Evolutionary conservation across 2,888 invertebrate genomes (phyloP).

Genomic region (Metallyticus violacea): DNA sequence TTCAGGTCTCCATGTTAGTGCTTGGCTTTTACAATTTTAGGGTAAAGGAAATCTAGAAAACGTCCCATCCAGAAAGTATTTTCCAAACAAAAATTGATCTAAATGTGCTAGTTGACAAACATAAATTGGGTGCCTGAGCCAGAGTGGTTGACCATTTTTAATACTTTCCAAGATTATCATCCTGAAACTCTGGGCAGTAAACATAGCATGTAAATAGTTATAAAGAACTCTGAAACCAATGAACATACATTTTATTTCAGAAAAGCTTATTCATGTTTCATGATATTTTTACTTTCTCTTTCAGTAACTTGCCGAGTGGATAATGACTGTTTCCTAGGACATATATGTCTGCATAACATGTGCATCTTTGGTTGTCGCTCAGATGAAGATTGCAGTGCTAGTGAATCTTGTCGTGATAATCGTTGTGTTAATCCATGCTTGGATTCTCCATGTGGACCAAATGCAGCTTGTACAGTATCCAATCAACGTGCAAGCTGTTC

Average conservation of each 20-base stretch:
- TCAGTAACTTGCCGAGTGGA: conserved; percentile 83
- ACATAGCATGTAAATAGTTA: too few species aligned
- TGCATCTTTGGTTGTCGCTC: conserved; percentile 83
- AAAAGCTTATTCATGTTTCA: not conserved
- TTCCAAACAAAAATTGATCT: too few species aligned
- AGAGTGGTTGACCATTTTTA: too few species aligned
- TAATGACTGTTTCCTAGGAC: conserved; percentile 89
- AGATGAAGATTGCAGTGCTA: conserved; percentile 83
- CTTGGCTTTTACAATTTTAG: too few species aligned
- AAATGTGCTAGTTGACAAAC: too few species aligned
- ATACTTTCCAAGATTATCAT: too few species aligned
- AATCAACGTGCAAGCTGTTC: conserved; percentile 80
- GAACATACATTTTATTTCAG: not conserved
- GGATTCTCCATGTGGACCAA: conserved; percentile 79
- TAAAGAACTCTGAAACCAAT: not conserved
- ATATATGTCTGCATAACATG: conserved; percentile 82
- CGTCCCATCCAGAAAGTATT: too few species aligned
- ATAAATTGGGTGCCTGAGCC: too few species aligned
- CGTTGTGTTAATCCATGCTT: conserved; percentile 76
- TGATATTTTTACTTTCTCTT: conserved; percentile 33
- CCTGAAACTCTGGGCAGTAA: too few species aligned
- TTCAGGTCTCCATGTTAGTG: too few species aligned
- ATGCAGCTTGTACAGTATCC: conserved; percentile 74
- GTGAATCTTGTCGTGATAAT: conserved; percentile 78
- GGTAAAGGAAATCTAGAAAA: too few species aligned